A percentile compares a stretch with the other conserved stretches of the same genome.
These are phyloP conservation scores for Cardinalis cardinalis DNA, from an alignment of 2,113 vertebrate genomes.

Conservation along the genomic window DNA sequence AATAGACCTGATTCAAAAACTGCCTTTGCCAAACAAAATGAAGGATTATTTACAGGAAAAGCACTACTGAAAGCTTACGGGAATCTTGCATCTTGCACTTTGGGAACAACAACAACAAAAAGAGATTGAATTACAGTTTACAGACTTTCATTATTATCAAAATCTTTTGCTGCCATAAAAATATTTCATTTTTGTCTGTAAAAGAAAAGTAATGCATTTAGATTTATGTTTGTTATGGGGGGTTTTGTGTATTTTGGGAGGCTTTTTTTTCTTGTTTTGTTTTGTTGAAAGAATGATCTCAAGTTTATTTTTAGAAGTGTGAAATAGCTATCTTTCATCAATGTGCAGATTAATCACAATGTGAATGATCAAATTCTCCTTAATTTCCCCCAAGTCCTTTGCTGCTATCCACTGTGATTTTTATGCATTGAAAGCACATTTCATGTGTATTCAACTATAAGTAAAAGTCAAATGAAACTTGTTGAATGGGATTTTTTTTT, in stretches of 20 bases:
- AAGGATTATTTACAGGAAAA: conserved; percentile 99
- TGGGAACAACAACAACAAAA: conserved; percentile 82
- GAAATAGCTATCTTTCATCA: conserved; percentile 74
- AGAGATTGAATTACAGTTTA: conserved; percentile 87
- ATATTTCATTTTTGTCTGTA: conserved; percentile 73
- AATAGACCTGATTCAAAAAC: conserved; percentile 98
- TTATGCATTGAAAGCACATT: conserved; percentile 85
- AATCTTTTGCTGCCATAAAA: conserved; percentile 80
- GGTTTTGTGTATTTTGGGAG: conserved; percentile 26
- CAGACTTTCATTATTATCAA: conserved; percentile 79
- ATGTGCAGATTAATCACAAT: conserved; percentile 79
- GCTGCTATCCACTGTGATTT: conserved; percentile 88
- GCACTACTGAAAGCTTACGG: conserved; percentile 92
- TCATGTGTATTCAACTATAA: conserved; percentile 75
- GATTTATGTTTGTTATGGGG: conserved; percentile 44
- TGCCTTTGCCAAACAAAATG: conserved; percentile 99
- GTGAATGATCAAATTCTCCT: conserved; percentile 76
- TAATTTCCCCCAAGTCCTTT: conserved; percentile 69
- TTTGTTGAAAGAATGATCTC: conserved; percentile 64
- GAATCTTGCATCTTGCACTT: conserved; percentile 91
- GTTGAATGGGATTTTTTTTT: conserved; percentile 52
- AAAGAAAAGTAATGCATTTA: conserved; percentile 60
- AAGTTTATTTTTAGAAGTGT: conserved; percentile 68
- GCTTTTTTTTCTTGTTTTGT: conserved; percentile 39
- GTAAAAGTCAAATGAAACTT: conserved; percentile 70